phyloP scores from a whole-genome alignment of 2,113 vertebrate genomes.

The Carettochelys insculpta region DNA sequence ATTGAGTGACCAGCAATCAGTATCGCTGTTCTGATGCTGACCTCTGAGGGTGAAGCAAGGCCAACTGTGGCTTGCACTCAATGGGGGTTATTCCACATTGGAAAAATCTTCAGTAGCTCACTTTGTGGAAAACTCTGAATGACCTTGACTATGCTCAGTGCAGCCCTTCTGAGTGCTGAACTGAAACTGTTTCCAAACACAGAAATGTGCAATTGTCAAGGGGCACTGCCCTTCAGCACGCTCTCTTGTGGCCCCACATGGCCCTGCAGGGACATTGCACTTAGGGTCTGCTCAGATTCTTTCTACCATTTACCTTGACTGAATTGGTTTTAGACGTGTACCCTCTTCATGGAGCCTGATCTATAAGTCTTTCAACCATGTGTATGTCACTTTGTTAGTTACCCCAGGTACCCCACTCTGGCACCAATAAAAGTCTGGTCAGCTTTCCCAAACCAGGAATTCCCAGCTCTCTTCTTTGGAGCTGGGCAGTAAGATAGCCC shows the following conservation, averaged over 20 bases:
- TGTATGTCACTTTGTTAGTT: neutral
- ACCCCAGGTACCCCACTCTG: neutral
- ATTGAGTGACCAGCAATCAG: neutral
- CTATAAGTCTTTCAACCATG: neutral
- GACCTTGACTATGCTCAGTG: neutral
- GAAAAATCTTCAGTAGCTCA: neutral
- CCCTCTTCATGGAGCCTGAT: neutral
- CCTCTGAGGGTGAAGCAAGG: neutral
- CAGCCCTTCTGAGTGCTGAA: neutral
- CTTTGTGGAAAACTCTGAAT: neutral
- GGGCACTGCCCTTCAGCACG: neutral
- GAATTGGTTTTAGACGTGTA: neutral
- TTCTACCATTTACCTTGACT: neutral
- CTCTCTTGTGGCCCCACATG: neutral
- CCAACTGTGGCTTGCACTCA: neutral
- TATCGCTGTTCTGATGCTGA: neutral
- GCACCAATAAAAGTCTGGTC: neutral
- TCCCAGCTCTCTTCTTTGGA: neutral
- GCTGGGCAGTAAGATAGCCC: neutral
- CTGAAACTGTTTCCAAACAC: neutral
- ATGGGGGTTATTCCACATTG: neutral
- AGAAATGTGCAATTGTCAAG: neutral
- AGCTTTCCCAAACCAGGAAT: neutral
- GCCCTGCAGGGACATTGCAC: neutral
- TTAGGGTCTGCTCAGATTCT: neutral